Evolutionary conservation across 2,797 vertebrate genomes (phyloP).

Genomic region (Cossypha dichroa): DNA sequence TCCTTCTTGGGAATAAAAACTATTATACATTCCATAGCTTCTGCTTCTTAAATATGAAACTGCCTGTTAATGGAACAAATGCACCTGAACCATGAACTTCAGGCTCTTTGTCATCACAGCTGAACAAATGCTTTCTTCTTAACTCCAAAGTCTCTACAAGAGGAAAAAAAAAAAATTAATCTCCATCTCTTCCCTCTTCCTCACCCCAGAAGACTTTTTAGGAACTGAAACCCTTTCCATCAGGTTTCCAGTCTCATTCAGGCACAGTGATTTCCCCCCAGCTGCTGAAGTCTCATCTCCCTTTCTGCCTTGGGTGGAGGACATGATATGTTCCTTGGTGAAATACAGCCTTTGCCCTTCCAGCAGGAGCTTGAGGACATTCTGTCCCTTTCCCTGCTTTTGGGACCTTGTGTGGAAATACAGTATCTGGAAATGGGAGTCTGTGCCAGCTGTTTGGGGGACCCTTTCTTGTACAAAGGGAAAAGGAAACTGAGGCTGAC

Average conservation of each 20-base stretch:
- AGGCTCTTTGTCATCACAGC: not conserved
- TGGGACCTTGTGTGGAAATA: not conserved
- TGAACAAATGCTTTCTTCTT: not conserved
- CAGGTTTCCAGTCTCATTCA: not conserved
- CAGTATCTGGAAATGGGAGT: not conserved
- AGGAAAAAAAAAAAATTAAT: not conserved
- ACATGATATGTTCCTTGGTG: not conserved
- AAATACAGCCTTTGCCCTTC: not conserved
- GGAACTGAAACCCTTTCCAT: not conserved
- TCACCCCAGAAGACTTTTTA: not conserved
- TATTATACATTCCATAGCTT: not conserved
- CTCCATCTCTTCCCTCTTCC: not conserved
- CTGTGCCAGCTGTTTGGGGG: not conserved
- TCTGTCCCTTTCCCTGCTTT: not conserved
- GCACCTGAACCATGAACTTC: not conserved
- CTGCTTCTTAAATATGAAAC: not conserved
- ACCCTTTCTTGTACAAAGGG: not conserved
- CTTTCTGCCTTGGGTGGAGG: not conserved
- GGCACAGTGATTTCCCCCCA: rapidly evolving
- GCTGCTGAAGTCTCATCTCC: not conserved
- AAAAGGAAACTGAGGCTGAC: not conserved
- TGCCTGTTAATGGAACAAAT: not conserved
- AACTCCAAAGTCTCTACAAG: not conserved
- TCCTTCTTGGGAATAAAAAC: not conserved
- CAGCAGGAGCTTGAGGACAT: not conserved